phyloP scores from a whole-genome alignment of 2,797 vertebrate genomes.

The Labroides dimidiatus region DNA sequence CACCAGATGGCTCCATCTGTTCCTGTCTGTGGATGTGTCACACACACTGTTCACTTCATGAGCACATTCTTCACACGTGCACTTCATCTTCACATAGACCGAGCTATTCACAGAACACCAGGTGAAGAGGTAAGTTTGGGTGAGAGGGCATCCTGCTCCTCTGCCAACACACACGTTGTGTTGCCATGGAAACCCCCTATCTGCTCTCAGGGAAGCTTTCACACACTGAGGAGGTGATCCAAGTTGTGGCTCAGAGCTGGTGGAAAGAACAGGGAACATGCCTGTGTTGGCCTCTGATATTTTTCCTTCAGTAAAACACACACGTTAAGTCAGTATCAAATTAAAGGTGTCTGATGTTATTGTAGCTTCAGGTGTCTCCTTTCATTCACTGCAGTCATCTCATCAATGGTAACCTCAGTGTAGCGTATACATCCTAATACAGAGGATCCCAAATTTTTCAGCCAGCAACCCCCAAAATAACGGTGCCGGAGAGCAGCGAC shows the following conservation, averaged over 20 bases:
- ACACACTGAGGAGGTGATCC: neutral
- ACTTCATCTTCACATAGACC: neutral
- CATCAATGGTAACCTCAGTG: no score
- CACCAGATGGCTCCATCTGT: neutral
- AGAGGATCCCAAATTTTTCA: no score
- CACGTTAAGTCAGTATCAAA: no score
- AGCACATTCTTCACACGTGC: neutral
- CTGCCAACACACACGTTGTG: conserved; percentile 4
- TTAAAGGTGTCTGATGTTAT: no score
- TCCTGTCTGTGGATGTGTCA: neutral
- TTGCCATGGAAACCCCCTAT: conserved; percentile 35
- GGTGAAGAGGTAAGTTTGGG: conserved; percentile 19
- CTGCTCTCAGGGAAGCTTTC: conserved; percentile 4
- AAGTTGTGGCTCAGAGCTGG: neutral
- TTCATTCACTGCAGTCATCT: no score
- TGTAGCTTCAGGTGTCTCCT: no score
- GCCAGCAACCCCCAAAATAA: no score
- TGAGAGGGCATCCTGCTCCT: conserved; percentile 11
- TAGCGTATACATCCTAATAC: no score
- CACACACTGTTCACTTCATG: neutral
- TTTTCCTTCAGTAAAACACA: neutral
- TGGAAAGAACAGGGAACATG: neutral
- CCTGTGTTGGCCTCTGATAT: no score
- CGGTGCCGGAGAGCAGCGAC: no score
- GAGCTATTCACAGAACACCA: neutral